These are phyloP conservation scores for Campoplex capitator DNA, from an alignment of 2,888 invertebrate genomes.

Conservation along the genomic window DNA sequence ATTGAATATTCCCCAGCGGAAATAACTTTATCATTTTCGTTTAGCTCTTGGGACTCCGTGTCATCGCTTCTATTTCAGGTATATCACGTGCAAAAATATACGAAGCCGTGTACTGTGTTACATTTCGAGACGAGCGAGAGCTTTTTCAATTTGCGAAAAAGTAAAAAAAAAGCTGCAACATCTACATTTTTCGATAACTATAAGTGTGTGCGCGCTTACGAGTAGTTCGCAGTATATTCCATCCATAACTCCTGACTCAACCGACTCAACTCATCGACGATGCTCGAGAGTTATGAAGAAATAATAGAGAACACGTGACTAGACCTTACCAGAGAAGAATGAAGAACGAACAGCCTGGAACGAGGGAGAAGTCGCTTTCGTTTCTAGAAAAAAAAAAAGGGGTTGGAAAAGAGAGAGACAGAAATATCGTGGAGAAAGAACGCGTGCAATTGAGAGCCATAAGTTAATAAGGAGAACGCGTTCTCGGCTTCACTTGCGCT, in stretches of 20 bases:
- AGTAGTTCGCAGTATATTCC: slow-evolving; percentile 21
- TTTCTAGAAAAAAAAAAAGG: slow-evolving; percentile 12
- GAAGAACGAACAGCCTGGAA: slow-evolving; percentile 10
- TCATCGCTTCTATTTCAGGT: slow-evolving; percentile 22
- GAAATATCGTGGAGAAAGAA: slow-evolving; percentile 8
- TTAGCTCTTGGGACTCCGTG: slow-evolving; percentile 7
- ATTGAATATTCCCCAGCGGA: slow-evolving; percentile 32
- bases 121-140: neutral
- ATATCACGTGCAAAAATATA: slow-evolving; percentile 6
- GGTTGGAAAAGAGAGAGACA: neutral
- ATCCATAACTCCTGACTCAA: too few relatives aligned
- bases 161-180: neutral
- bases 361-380: slow-evolving; percentile 32
- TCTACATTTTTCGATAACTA: neutral
- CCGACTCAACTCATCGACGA: neutral
- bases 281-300: slow-evolving; percentile 22
- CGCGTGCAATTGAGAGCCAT: slow-evolving; percentile 49
- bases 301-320: neutral
- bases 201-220: slow-evolving; percentile 16
- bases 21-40: slow-evolving; percentile 26
- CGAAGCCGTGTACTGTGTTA: too few relatives aligned
- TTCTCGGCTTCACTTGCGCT: slow-evolving; percentile 33
- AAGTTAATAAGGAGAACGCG: slow-evolving; percentile 58
- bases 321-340: neutral
- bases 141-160: neutral